Evolutionary conservation across 2,888 invertebrate species (phyloP).

Genomic region (Pseudanteris insignis): DNA sequence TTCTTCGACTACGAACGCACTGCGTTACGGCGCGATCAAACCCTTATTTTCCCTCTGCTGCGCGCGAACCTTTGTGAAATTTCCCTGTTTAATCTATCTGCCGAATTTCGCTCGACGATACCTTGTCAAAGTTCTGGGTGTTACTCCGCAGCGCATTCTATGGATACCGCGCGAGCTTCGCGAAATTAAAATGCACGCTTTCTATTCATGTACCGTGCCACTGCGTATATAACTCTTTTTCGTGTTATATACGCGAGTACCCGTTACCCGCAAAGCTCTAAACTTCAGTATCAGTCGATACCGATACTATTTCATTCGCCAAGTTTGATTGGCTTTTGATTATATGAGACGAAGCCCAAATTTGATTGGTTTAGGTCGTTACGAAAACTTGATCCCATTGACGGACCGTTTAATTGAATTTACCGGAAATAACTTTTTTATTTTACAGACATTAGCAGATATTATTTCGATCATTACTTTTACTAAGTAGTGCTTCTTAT

Average conservation of each 20-base stretch:
- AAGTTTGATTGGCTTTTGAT: slow-evolving; percentile 16
- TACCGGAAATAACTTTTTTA: neutral
- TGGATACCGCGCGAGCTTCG: slow-evolving; percentile 42
- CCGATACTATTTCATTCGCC: slow-evolving; percentile 1
- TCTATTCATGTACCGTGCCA: slow-evolving; percentile 26
- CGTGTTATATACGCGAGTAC: slow-evolving; percentile 7
- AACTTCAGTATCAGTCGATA: slow-evolving; percentile 6
- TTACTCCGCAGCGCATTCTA: slow-evolving; percentile 41
- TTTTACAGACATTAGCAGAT: no score
- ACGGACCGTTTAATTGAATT: neutral
- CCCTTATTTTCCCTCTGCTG: slow-evolving; percentile 29
- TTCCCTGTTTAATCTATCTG: slow-evolving; percentile 45
- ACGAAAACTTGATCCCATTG: neutral
- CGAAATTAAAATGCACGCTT: slow-evolving; percentile 45
- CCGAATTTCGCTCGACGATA: slow-evolving; percentile 42
- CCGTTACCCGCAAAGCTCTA: neutral
- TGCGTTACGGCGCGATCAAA: no score
- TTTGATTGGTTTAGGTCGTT: slow-evolving; percentile 2
- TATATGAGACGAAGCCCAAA: slow-evolving; percentile 4
- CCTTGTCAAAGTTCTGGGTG: slow-evolving; percentile 44
- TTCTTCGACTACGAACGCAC: no score
- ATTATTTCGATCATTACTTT: no score
- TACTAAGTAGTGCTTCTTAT: no score
- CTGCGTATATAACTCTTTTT: slow-evolving; percentile 19
- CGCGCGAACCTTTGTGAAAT: slow-evolving; percentile 37